Base-by-base conservation (phyloP, 2,888 invertebrate species). In the Acronicta aceris region DNA sequence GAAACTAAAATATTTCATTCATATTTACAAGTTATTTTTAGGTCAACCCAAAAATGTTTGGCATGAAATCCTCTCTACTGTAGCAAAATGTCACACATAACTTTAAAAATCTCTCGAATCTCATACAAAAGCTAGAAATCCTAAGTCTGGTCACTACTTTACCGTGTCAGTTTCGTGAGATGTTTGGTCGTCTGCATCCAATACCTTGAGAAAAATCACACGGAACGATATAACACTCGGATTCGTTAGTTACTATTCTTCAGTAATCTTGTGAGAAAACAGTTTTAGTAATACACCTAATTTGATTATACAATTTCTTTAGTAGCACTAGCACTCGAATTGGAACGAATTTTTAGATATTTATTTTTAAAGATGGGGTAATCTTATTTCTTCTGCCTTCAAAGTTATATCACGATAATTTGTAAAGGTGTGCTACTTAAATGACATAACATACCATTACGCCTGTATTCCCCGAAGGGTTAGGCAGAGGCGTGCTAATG, bases 121-220 rank as follows among this genome's bases (percentile, higher is more conserved):
- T 33, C 12, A 10, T 42, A 17, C 16, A 15, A 27, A 50, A 50
- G 10, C 43, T 55, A 57, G 49, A 43, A 49, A 52, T 12, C 8
- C 36, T 42, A 6, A n/a, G 17, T 21, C 38, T 49, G 12, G 12
- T 38, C 27, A 16, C 12, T 50, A 52, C 48, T 46, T 52, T 41
- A 57, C 9, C 8, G 30, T 49, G n/a, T 58, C 42, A 38, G 38
- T 54, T 73, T 60, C 51, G 59, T 58, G 61, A 61, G 59, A 59
- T 45, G 16, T 66, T 59, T 42, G 36, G 47, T 21, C 40, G 25
- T 15, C 45, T 49, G 38, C 55, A 47, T 62, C 64, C 33, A 33
- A 48, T 52, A 45, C 36, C 61, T 70, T 63, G 66, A 74, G 70
- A 72, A 75, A 59, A 71, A 64, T 76, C 76, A 69, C 76, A 71